Base-by-base conservation (phyloP, 2,888 invertebrate genomes). In the Lissonota sp. region DNA sequence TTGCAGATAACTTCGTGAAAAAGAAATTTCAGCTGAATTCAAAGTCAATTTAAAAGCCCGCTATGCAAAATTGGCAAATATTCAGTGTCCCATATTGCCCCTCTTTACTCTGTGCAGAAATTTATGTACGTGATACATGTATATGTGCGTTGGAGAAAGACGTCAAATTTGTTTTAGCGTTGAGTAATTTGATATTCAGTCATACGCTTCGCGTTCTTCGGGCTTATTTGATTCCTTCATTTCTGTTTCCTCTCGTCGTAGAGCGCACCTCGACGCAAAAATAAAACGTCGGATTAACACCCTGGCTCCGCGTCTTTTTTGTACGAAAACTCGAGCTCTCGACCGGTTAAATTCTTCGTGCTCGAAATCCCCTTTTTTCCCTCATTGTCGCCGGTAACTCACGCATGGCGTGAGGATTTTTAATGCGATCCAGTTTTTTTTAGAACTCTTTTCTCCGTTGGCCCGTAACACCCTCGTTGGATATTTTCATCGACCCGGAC, bases 401-500 rank as follows among this genome's bases (percentile, higher is more conserved):
- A 72, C 57, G 49, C 69, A 16, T 6, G 72, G 72, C 40, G 55
- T 70, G 77, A 77, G 73, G 77, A 70, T 81, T 77, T 81, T 81
- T 77, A 80, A 80, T 67, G 72, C 69, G 63, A n/a, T 57, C 46
- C 73, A n/a, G 57, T 64, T 74, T 77, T 81, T 26, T 74, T 69
- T 70, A 58, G 58, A 49, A 26, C 40, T 44, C 46, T 7, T 62
- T 46, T 37, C 51, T 51, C 66, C 55, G 26, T 49, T 37, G 57
- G 14, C 4, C 26, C 26, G 26, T 26, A 26, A 26, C 26, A 26
- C 26, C 26, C 16, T 12, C 10, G 64, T 64, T 64, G 58, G 51
- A 49, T 49, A 55, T 63, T 16, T 66, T 37, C 64, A 66, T 63
- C 67, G 72, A 44, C 51, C 57, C 40, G 69, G 42, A 62, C 60